Percentiles rank a stretch among this genome's conserved stretches.
Conservation (phyloP, 1,140 invertebrate species). For the Coelopa frigida region DNA sequence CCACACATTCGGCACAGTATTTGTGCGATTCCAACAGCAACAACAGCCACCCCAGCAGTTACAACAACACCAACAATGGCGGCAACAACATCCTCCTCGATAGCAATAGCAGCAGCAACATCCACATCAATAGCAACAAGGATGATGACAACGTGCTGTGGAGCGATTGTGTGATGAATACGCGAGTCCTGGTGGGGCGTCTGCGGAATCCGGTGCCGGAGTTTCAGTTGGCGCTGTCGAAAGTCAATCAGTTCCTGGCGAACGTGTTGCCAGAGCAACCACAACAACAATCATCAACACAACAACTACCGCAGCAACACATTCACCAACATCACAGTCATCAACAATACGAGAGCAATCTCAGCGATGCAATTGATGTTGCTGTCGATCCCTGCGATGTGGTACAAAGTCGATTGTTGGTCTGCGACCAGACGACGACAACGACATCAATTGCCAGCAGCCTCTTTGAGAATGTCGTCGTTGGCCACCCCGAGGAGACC, state of each 20-base stretch:
- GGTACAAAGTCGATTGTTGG: constrained; percentile 9
- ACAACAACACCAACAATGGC: constrained; percentile 9
- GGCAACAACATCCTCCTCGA: not conserved
- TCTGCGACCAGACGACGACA: not conserved
- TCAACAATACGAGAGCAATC: not conserved
- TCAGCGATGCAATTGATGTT: not conserved
- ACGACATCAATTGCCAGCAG: not conserved
- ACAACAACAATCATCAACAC: not conserved
- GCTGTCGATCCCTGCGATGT: not conserved
- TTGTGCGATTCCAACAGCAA: constrained; percentile 14
- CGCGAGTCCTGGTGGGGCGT: constrained; percentile 22
- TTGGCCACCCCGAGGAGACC: too few species aligned
- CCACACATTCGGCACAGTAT: constrained; percentile 22
- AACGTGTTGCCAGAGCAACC: not conserved
- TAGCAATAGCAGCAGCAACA: not conserved
- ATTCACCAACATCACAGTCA: not conserved
- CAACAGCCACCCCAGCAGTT: constrained; percentile 7
- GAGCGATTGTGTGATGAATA: constrained; percentile 11
- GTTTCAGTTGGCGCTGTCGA: constrained; percentile 30
- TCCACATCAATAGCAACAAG: not conserved
- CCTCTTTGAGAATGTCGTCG: not conserved
- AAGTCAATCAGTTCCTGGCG: not conserved
- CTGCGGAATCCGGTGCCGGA: constrained; percentile 29
- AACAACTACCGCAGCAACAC: not conserved
- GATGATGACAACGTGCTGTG: not conserved